Base-by-base conservation (phyloP, 2,888 invertebrate genomes). In the Sesamia inferens region DNA sequence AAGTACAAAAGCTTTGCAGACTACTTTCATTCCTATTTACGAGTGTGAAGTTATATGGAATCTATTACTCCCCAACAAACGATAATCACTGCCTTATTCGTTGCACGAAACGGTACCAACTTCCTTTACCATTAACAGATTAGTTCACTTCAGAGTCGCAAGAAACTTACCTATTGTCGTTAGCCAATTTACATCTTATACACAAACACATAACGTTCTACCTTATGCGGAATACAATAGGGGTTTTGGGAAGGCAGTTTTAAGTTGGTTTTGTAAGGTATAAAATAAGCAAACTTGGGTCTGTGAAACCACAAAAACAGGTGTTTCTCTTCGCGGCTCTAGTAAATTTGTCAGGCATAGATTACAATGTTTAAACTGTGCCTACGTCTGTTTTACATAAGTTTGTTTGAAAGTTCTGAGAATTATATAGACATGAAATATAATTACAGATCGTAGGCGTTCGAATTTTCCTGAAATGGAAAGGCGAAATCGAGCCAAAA, bases 61-160 rank as follows among this genome's bases (percentile, higher is more conserved):
- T 81, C 80, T 83, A 83, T 79, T 83, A 69, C 71, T 79, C 11
- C n/a, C 57, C 51, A 63, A 57, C 83, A 79, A 83, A 83, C 71
- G 83, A 79, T 81, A 88, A 90, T 90, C 86, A 90, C 88, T 88
- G 84, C 85, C 87, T 87, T 88, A 88, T 90, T 88, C 87, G 79
- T 84, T 82, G 71, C 85, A 84, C 88, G 82, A 86, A 85, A 84
- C 83, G 81, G 83, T 82, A 83, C 81, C 80, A 90, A 91, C 83
- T 92, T 90, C 88, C 89, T 90, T 89, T 85, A 86, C 92, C 93
- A 93, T 93, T 94, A 94, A 92, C 85, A 91, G 93, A 94, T 94
- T 94, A 93, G 91, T 93, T 93, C 86, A 84, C 88, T 90, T 89
- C 79, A 79, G 87, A 87, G 86, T 87, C 83, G 84, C 88, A 84